Base-by-base conservation (phyloP, 2,113 vertebrate genomes). In the Perccottus glenii region DNA sequence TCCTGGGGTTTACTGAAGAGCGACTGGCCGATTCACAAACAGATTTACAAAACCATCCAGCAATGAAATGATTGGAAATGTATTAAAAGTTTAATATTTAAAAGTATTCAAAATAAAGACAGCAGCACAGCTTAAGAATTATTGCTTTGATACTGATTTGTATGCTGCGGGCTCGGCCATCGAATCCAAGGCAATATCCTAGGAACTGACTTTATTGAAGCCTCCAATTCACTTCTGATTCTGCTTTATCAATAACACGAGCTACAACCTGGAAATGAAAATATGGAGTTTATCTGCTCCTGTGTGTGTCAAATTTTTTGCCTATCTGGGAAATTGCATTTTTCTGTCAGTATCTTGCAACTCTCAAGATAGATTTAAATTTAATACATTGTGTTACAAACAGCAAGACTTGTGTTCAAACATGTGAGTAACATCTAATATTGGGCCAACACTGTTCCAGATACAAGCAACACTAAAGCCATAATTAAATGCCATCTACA, bases 21-120 rank as follows among this genome's bases (percentile, higher is more conserved):
- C 9, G 14, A 58, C 48, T 85, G 70, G 80, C 63, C 67, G 11
- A 32, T 55, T 8, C 42, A 70, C 60, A 72, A 16, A 72, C 19
- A 64, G 33, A 75, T 78, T 59, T 78, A 14, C 53, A 80, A 75
- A 62, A 65, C 9, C 45, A 63, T 16, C 33, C 6, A 27, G 19
- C 5, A 27, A 45, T 35, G 49, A 33, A 42, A 14, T 58, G 56
- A 35, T 74, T 81, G 60, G 57, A 52, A 77, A 67, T 65, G 14
- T 61, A 69, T 87, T 64, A 77, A 61, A 75, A 62, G 50, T 62
- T 36, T 19, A 43, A 15, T 72, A 53, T 81, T 75, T 73, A 59
- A 64, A 67, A 60, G 12, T 19, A 36, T 16, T 52, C 68, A 67
- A 55, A 51, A 36, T 42, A 2, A 11, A 59, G 59, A 70, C 64